Conservation (phyloP, 2,888 invertebrate species). For the Drosophila atripex region DNA sequence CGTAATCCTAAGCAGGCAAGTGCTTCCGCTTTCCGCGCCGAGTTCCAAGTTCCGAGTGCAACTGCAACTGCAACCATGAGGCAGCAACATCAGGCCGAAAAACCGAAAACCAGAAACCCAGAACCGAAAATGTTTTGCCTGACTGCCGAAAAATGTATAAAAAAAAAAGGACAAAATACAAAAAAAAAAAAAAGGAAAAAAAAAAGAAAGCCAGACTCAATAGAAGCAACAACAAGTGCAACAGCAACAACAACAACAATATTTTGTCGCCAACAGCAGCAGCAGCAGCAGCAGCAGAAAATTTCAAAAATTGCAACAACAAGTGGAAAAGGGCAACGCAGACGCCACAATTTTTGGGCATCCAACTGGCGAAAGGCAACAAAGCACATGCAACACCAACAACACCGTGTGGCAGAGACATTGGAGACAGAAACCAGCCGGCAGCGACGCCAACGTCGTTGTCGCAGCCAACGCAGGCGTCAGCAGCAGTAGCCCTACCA, state of each 20-base stretch:
- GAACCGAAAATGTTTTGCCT: slow-evolving; percentile 69
- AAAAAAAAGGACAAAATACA: slow-evolving; percentile 26
- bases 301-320: slow-evolving; percentile 33
- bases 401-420: slow-evolving; percentile 1
- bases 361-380: slow-evolving; percentile 50
- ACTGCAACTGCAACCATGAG: slow-evolving; percentile 61
- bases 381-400: slow-evolving; percentile 24
- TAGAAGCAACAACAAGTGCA: slow-evolving; percentile 32
- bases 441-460: slow-evolving; percentile 9
- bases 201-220: slow-evolving; percentile 50
- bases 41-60: slow-evolving; percentile 51
- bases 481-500: slow-evolving; percentile 18
- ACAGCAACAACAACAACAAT: slow-evolving; percentile 25
- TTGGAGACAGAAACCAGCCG: slow-evolving; percentile 2
- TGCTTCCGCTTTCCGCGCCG: slow-evolving; percentile 77
- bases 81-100: slow-evolving; percentile 61
- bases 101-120: slow-evolving; percentile 40
- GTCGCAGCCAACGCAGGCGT: slow-evolving; percentile 14
- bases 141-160: slow-evolving; percentile 63
- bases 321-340: slow-evolving; percentile 44
- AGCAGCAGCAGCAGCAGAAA: slow-evolving; percentile 28
- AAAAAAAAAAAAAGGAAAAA: slow-evolving; percentile 22
- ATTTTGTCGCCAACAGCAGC: slow-evolving; percentile 12
- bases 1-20: slow-evolving; percentile 46
- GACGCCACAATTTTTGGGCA: slow-evolving; percentile 50